Percentiles rank a stretch among this genome's conserved stretches.
These are phyloP conservation scores for human (Homo sapiens) DNA, from an alignment of 2,113 vertebrate genomes.

Conservation along the genomic window GRCh38 chr6:39023501-39024000, in stretches of 20 bases:
- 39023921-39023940: not conserved
- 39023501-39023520: no score
- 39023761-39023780: not conserved
- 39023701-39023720: not conserved
- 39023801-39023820: not conserved
- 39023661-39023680: not conserved
- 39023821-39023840: not conserved
- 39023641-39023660: slow-evolving; percentile 32
- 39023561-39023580: slow-evolving; percentile 44
- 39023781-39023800: not conserved
- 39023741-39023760: not conserved
- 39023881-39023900: not conserved
- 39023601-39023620: slow-evolving; percentile 21
- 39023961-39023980: not conserved
- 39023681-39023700: slow-evolving; percentile 18
- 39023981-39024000: not conserved
- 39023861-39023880: slow-evolving; percentile 1
- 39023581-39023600: slow-evolving; percentile 34
- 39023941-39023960: not conserved
- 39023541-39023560: slow-evolving; percentile 35
- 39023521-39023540: slow-evolving; percentile 38
- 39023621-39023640: slow-evolving; percentile 42
- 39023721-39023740: not conserved
- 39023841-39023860: not conserved
- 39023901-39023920: not conserved